Base-by-base conservation (phyloP, 2,888 invertebrate genomes). In the Synergus umbraculus region DNA sequence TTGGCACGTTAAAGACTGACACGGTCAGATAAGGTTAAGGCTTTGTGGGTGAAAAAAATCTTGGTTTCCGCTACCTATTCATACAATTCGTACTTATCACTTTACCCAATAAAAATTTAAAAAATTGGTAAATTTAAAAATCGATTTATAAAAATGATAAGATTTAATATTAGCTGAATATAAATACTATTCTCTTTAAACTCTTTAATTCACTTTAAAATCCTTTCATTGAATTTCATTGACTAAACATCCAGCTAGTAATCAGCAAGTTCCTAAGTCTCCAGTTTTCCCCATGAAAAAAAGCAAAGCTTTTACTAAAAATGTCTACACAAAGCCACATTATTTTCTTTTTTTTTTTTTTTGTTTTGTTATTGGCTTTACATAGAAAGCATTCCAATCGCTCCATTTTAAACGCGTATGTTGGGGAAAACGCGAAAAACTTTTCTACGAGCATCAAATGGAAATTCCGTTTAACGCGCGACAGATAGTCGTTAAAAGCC, bases 401-500 rank as follows among this genome's bases (percentile, higher is more conserved):
- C 22, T 29, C n/a, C 10, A 49, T 49, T 69, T 69, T 15, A 69
- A 69, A 69, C 9, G 13, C 29, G 15, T 49, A 46, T 69, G 46
- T 49, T 49, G 49, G 18, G 37, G 5, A 46, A 69, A 69, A 69
- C 15, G 4, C 29, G 49, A 49, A 46, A 69, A 69, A 69, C 49
- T 73, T 49, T 73, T 54, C 54, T 49, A 37, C 49, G 46, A 29
- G 49, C 54, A 54, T 15, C 73, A 15, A 73, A 69, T 69, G 18
- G 46, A 46, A 69, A 69, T 69, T 69, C 54, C 49, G 37, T 54
- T 54, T 13, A 73, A 49, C 54, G n/a, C 49, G 29, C 73, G 73
- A 73, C 73, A 73, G 49, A 73, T 54, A 73, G 49, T 73, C 49
- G 73, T 54, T 73, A 73, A 73, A 73, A 73, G 73, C 73, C 73